These are phyloP conservation scores for Zaprionus bogoriensis DNA, from an alignment of 2,888 invertebrate genomes.

Conservation along the genomic window DNA sequence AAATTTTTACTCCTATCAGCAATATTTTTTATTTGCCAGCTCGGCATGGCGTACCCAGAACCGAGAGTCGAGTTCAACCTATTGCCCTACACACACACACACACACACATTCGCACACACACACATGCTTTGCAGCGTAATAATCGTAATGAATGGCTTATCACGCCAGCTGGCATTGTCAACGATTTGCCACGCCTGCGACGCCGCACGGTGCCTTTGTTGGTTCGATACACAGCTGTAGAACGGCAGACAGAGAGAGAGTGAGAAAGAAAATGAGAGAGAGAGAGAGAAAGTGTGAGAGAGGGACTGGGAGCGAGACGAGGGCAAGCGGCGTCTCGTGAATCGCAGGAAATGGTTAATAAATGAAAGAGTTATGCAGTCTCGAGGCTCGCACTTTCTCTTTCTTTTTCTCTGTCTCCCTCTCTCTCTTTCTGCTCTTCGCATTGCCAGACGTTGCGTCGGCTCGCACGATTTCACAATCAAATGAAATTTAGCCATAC, in stretches of 20 bases:
- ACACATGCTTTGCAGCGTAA: slow-evolving; percentile 47
- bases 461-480: slow-evolving; percentile 57
- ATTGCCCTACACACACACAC: slow-evolving; percentile 18
- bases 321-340: slow-evolving; percentile 5
- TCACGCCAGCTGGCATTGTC: slow-evolving; percentile 78
- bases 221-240: slow-evolving; percentile 66
- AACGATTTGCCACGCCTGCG: slow-evolving; percentile 60
- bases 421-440: background rate
- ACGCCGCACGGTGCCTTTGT: slow-evolving; percentile 59
- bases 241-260: no score
- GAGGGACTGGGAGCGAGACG: background rate
- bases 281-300: background rate
- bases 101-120: slow-evolving; percentile 4
- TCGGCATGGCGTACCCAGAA: slow-evolving; percentile 23
- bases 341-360: slow-evolving; percentile 68
- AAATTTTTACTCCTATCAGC: slow-evolving; percentile 77
- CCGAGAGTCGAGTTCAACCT: slow-evolving; percentile 32
- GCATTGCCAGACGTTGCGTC: no score
- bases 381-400: slow-evolving; percentile 12
- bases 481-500: slow-evolving; percentile 76
- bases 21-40: slow-evolving; percentile 70
- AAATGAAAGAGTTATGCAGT: slow-evolving; percentile 72
- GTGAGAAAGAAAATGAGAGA: background rate
- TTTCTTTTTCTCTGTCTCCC: background rate
- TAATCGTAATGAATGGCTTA: slow-evolving; percentile 79